Conservation (phyloP, 2,888 invertebrate genomes). For the Papilio elwesi region DNA sequence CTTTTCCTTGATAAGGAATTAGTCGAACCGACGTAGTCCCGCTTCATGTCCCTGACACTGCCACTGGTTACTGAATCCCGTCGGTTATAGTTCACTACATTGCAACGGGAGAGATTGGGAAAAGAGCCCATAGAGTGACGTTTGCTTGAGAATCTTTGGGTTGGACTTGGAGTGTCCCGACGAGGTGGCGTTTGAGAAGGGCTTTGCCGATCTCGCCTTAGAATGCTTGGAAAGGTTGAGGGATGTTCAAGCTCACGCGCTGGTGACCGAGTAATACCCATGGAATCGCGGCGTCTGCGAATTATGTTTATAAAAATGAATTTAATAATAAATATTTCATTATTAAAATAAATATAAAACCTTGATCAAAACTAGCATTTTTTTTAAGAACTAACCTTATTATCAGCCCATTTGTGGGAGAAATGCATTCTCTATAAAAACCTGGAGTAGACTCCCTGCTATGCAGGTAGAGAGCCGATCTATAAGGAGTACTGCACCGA, state of each 20-base stretch:
- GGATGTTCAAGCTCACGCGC: conserved; percentile 87
- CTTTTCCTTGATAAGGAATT: conserved; percentile 79
- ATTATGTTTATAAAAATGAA: conserved; percentile 43
- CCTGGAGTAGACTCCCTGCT: conserved; percentile 82
- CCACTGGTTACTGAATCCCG: conserved; percentile 72
- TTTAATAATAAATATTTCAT: background rate
- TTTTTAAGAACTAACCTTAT: conserved; percentile 67
- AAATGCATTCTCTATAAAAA: conserved; percentile 82
- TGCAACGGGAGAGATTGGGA: conserved; percentile 70
- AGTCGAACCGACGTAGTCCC: conserved; percentile 80
- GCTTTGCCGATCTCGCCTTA: conserved; percentile 85
- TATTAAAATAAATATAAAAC: background rate
- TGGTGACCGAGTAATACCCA: conserved; percentile 83
- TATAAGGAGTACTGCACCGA: conserved; percentile 73
- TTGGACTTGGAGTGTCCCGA: conserved; percentile 79
- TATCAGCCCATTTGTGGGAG: conserved; percentile 76
- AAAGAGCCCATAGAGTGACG: conserved; percentile 78
- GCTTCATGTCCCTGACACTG: conserved; percentile 77
- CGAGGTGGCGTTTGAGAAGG: conserved; percentile 77
- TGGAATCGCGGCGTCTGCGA: conserved; percentile 84
- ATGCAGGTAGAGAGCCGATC: conserved; percentile 77
- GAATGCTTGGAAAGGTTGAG: conserved; percentile 87
- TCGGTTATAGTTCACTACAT: conserved; percentile 73
- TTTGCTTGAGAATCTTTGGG: conserved; percentile 67
- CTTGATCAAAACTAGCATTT: too few relatives aligned